Percentiles rank a stretch among this genome's conserved stretches.
These are phyloP conservation scores for Chrysopa pallens DNA, from an alignment of 1,140 invertebrate genomes.

Conservation along the genomic window DNA sequence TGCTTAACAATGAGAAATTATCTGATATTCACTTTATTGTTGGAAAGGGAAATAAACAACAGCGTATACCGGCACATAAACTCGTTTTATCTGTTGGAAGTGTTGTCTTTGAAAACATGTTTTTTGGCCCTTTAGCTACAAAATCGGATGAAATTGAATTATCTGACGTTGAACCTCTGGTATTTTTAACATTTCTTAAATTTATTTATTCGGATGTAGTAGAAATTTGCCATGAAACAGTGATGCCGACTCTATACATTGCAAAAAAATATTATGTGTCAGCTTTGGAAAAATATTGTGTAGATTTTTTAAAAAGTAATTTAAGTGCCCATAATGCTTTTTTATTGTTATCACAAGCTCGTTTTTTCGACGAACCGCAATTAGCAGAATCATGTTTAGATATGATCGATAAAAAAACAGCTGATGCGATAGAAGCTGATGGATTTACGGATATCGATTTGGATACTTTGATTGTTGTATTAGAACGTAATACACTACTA, in stretches of 20 bases:
- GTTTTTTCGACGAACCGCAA: conserved; percentile 66
- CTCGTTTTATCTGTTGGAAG: conserved; percentile 67
- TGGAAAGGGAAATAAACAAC: conserved; percentile 44
- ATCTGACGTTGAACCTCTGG: conserved; percentile 70
- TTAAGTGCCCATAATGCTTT: conserved; percentile 71
- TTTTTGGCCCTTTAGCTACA: conserved; percentile 53
- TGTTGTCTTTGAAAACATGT: conserved; percentile 78
- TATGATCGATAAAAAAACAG: conserved; percentile 72
- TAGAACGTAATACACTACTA: conserved; percentile 65
- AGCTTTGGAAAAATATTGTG: conserved; percentile 65
- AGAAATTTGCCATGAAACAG: conserved; percentile 66
- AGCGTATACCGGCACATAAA: conserved; percentile 66
- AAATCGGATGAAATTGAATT: conserved; percentile 55
- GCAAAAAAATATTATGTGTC: conserved; percentile 79
- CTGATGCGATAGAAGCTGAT: conserved; percentile 63
- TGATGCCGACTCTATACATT: conserved; percentile 73
- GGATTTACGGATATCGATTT: conserved; percentile 77
- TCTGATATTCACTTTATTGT: conserved; percentile 67
- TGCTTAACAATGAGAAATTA: conserved; percentile 67
- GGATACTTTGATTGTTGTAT: conserved; percentile 59
- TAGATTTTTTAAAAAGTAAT: conserved; percentile 67
- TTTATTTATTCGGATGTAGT: conserved; percentile 75
- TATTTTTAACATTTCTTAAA: conserved; percentile 48
- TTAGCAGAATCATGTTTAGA: conserved; percentile 63
- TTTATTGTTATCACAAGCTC: conserved; percentile 56